phyloP scores from a whole-genome alignment of 2,113 vertebrate species.

The Rhea pennata region DNA sequence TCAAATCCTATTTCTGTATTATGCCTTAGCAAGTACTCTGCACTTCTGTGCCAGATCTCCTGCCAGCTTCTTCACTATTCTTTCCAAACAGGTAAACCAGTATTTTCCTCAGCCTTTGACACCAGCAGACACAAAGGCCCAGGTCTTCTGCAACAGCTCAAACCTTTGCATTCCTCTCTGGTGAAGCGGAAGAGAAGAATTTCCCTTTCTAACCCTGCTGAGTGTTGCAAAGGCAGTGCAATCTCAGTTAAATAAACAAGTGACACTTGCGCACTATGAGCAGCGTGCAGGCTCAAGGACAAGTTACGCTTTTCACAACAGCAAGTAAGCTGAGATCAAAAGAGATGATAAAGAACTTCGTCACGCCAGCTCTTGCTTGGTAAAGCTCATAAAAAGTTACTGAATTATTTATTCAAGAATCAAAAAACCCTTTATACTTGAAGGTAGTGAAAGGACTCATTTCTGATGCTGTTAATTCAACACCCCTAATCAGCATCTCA shows the following conservation, averaged over 20 bases:
- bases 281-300: neutral
- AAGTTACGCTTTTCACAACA: neutral
- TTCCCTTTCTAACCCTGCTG: neutral
- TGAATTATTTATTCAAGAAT: constrained; percentile 40
- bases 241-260: neutral
- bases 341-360: constrained; percentile 26
- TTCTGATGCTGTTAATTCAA: constrained; percentile 17
- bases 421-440: neutral
- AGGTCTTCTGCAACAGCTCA: neutral
- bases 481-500: neutral
- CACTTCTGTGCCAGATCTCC: neutral
- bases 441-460: constrained; percentile 14
- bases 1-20: neutral
- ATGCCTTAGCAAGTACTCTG: neutral
- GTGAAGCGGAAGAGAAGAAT: neutral
- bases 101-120: neutral
- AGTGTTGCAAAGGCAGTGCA: neutral
- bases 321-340: constrained; percentile 21
- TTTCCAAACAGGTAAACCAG: neutral
- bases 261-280: fast-evolving
- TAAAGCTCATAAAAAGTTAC: neutral
- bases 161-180: neutral
- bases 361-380: neutral
- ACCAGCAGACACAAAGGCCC: neutral
- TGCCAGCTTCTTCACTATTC: neutral